Evolutionary conservation across 2,113 vertebrate genomes (phyloP).

Genomic region (Hystrix cristata): DNA sequence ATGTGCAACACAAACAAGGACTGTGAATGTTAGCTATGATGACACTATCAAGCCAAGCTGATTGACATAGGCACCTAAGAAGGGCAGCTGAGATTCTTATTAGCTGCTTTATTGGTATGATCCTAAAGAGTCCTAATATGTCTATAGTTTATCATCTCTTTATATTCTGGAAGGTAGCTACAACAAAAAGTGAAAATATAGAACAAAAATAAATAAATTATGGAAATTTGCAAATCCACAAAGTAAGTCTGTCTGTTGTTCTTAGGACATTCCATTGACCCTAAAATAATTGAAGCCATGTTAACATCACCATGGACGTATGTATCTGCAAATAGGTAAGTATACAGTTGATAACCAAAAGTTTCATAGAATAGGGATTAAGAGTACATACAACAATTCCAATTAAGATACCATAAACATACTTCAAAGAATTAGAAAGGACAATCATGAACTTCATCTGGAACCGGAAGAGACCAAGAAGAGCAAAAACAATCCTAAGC

Average conservation of each 20-base stretch:
- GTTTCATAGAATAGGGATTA: not conserved
- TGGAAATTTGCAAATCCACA: not conserved
- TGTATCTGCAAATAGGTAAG: not conserved
- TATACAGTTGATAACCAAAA: not conserved
- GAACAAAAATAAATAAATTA: not conserved
- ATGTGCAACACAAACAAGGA: not conserved
- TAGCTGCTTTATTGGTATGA: not conserved
- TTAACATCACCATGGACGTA: not conserved
- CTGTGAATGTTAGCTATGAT: fast-evolving
- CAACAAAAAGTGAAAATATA: not conserved
- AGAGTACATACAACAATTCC: no score
- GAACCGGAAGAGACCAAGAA: no score
- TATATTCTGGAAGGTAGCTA: not conserved
- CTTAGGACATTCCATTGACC: not conserved
- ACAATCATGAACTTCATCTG: no score
- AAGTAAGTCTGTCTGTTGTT: not conserved
- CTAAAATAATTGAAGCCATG: not conserved
- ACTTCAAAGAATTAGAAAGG: no score
- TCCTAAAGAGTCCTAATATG: not conserved
- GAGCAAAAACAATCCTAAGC: no score
- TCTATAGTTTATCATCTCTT: not conserved
- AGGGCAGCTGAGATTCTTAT: not conserved
- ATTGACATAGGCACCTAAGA: fast-evolving
- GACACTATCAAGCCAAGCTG: no score
- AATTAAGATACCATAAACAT: no score